Evolutionary conservation across 2,113 vertebrate species (phyloP).

Genomic region (Datnioides undecimradiatus): DNA sequence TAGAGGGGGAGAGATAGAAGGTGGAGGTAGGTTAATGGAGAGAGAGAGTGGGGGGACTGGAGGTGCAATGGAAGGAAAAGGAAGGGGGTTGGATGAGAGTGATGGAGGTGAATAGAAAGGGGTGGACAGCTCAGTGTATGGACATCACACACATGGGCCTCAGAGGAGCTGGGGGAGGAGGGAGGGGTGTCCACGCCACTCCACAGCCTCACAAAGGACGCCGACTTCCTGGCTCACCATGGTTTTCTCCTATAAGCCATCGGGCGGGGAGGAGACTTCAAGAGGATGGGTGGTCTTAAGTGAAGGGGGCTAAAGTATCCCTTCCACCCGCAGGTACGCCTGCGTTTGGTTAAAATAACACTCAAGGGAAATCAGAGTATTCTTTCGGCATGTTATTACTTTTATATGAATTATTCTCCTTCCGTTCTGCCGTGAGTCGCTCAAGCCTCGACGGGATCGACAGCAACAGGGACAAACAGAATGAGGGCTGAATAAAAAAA

Average conservation of each 20-base stretch:
- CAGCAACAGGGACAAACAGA: slow-evolving; percentile 69
- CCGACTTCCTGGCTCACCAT: slow-evolving; percentile 66
- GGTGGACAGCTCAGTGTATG: slow-evolving; percentile 78
- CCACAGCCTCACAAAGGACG: slow-evolving; percentile 62
- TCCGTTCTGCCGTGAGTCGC: slow-evolving; percentile 56
- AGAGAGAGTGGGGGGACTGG: slow-evolving; percentile 42
- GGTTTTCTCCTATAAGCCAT: slow-evolving; percentile 41
- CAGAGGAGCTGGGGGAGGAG: slow-evolving; percentile 46
- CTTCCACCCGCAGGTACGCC: slow-evolving; percentile 36
- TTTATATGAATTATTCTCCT: slow-evolving; percentile 65
- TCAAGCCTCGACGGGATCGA: slow-evolving; percentile 59
- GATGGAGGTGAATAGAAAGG: slow-evolving; percentile 77
- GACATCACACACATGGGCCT: slow-evolving; percentile 70
- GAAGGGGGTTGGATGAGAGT: slow-evolving; percentile 67
- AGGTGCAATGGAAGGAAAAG: slow-evolving; percentile 62
- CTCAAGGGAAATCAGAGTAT: slow-evolving; percentile 67
- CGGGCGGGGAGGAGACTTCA: slow-evolving; percentile 35
- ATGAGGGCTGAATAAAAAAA: slow-evolving; percentile 56
- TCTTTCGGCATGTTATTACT: slow-evolving; percentile 56
- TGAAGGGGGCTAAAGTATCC: slow-evolving; percentile 30
- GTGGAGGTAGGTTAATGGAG: slow-evolving; percentile 79
- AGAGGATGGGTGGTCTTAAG: slow-evolving; percentile 62
- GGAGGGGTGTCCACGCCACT: slow-evolving; percentile 12
- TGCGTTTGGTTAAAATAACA: slow-evolving; percentile 68
- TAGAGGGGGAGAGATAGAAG: slow-evolving; percentile 63